Evolutionary conservation across 2,888 invertebrate genomes (phyloP).

Genomic region (Cephalotes varians): DNA sequence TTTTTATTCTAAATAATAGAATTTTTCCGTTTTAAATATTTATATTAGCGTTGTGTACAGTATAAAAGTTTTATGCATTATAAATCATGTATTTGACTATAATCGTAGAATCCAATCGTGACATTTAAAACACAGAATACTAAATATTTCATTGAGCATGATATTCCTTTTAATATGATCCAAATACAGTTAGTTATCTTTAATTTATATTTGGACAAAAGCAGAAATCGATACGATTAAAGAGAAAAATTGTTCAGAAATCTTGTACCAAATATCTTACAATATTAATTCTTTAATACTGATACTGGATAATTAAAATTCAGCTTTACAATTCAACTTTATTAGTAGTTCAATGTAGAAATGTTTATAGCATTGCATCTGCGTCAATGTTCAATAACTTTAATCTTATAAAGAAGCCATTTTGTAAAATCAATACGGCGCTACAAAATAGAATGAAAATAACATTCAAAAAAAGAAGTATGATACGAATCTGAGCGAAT

Average conservation of each 20-base stretch:
- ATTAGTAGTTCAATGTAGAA: background rate
- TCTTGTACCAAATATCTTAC: background rate
- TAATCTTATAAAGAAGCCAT: constrained; percentile 5
- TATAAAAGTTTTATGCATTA: constrained; percentile 16
- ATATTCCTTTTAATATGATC: background rate
- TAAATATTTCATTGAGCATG: background rate
- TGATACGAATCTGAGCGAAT: background rate
- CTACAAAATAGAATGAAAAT: background rate
- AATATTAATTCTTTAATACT: background rate
- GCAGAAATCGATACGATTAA: background rate
- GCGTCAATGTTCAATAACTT: background rate
- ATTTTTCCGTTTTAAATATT: constrained; percentile 16
- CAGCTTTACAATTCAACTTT: background rate
- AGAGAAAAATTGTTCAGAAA: background rate
- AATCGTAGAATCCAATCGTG: background rate
- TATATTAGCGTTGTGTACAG: background rate
- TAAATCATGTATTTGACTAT: background rate
- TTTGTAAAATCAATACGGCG: constrained; percentile 12
- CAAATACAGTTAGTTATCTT: background rate
- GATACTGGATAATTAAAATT: background rate
- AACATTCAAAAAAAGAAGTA: background rate
- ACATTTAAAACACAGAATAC: background rate
- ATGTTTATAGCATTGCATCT: background rate
- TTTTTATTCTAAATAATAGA: constrained; percentile 17
- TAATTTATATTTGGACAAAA: background rate